Evolutionary conservation across 2,113 vertebrate genomes (phyloP).

Genomic region (Garra rufa): DNA sequence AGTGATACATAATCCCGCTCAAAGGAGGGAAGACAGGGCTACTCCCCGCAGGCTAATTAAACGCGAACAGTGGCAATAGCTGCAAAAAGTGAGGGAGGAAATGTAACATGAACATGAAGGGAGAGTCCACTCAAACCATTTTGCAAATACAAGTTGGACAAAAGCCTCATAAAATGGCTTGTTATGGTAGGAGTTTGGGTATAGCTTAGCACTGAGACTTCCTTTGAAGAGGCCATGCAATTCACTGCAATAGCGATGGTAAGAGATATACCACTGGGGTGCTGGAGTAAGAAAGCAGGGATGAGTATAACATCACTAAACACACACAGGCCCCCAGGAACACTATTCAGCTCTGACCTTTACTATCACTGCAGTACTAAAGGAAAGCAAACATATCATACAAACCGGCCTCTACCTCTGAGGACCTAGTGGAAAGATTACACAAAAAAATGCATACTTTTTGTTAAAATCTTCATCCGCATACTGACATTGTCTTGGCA

Average conservation of each 20-base stretch:
- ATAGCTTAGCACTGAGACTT: not conserved
- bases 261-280: not conserved
- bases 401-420: constrained; percentile 65
- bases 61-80: constrained; percentile 12
- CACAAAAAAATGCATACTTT: not conserved
- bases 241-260: not conserved
- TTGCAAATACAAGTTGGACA: constrained; percentile 12
- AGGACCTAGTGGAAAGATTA: not conserved
- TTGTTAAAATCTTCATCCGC: constrained; percentile 8
- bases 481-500: not conserved
- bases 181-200: not conserved
- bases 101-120: not conserved
- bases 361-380: constrained; percentile 63
- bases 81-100: not conserved
- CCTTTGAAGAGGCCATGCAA: not conserved
- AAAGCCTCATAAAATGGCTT: constrained; percentile 13
- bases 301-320: constrained; percentile 40
- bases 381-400: constrained; percentile 72
- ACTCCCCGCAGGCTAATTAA: constrained; percentile 55
- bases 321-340: constrained; percentile 6
- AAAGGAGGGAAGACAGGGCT: constrained; percentile 35
- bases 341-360: constrained; percentile 61
- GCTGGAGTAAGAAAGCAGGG: constrained; percentile 34
- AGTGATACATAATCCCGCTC: constrained; percentile 50
- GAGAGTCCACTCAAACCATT: constrained; percentile 16